phyloP scores from a whole-genome alignment of 2,113 vertebrate genomes.

The Oncorhynchus kisutch region DNA sequence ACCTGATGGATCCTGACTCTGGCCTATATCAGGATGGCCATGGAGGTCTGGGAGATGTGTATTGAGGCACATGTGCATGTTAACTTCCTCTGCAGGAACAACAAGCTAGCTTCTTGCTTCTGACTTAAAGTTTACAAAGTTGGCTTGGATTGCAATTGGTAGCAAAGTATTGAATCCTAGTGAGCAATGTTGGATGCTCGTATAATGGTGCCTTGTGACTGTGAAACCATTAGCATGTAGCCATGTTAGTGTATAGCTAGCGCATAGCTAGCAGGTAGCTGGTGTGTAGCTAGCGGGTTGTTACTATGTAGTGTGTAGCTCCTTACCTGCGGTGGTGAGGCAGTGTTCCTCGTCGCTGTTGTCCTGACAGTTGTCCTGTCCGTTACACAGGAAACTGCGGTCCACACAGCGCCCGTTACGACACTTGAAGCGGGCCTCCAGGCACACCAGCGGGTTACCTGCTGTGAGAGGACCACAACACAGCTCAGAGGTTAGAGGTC shows the following conservation, averaged over 20 bases:
- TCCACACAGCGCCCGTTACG: conserved; percentile 93
- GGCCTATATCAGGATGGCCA: not conserved
- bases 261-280: not conserved
- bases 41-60: no score
- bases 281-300: not conserved
- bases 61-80: no score
- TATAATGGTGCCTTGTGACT: not conserved
- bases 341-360: conserved; percentile 96
- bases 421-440: conserved; percentile 92
- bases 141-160: no score
- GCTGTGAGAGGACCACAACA: conserved; percentile 67
- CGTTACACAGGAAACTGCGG: conserved; percentile 95
- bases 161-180: no score
- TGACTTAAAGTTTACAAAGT: no score
- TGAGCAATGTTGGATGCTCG: no score
- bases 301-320: not conserved
- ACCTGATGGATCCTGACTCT: no score
- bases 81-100: no score
- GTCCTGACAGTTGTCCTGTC: conserved; percentile 93
- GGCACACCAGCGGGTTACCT: conserved; percentile 91
- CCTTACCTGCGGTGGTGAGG: conserved; percentile 86
- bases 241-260: not conserved
- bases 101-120: no score
- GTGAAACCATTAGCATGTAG: not conserved
- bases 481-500: conserved; percentile 8